Conservation (phyloP, 2,888 invertebrate genomes). For the Euzetes globulus region DNA sequence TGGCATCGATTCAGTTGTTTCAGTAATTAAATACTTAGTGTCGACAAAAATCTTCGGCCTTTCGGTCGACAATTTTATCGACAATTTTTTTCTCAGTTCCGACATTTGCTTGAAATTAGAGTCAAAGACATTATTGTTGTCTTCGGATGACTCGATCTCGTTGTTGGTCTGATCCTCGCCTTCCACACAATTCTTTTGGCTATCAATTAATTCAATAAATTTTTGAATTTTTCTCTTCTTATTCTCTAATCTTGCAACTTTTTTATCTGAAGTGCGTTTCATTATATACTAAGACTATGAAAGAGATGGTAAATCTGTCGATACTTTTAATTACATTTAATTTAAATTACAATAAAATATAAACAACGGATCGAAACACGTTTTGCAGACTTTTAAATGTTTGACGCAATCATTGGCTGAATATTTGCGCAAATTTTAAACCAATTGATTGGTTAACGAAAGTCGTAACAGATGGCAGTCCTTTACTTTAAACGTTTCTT, state of each 20-base stretch:
- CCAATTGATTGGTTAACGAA: not conserved
- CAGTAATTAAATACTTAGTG: not conserved
- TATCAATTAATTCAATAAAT: constrained; percentile 36
- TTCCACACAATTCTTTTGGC: not conserved
- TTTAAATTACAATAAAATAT: too few species aligned
- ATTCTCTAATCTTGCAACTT: not conserved
- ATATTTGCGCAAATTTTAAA: not conserved
- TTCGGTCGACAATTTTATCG: not conserved
- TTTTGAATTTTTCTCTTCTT: constrained; percentile 40
- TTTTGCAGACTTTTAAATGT: not conserved
- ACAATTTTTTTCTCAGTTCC: constrained; percentile 24
- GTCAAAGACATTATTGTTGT: constrained; percentile 2
- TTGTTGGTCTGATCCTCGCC: not conserved
- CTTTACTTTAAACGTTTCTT: not conserved
- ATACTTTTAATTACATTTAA: not conserved
- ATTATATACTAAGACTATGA: not conserved
- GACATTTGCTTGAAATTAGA: constrained; percentile 16
- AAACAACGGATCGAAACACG: not conserved
- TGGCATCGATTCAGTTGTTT: not conserved
- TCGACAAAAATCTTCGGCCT: constrained; percentile 19
- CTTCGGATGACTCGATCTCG: not conserved
- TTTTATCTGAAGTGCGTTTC: constrained; percentile 16
- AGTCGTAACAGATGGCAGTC: too few species aligned
- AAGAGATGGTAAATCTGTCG: not conserved
- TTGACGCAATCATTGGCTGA: not conserved